phyloP scores from a whole-genome alignment of 2,113 vertebrate species.

The Leptocoma aspasia region DNA sequence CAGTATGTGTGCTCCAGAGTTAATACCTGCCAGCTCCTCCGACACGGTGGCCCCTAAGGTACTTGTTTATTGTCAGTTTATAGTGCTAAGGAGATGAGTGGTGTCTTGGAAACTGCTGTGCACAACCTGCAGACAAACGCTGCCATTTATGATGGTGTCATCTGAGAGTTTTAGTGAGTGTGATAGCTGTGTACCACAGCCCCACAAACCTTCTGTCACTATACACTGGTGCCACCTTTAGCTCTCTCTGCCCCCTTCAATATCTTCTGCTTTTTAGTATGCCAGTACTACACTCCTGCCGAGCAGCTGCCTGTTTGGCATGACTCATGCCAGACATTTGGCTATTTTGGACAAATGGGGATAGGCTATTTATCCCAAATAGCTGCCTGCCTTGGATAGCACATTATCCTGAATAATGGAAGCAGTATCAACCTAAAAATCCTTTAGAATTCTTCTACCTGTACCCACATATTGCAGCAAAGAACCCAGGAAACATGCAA shows the following conservation, averaged over 20 bases:
- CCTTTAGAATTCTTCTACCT: slow-evolving; percentile 35
- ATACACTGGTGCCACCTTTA: neutral
- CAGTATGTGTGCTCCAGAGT: neutral
- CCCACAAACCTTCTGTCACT: neutral
- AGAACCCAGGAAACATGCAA: slow-evolving; percentile 22
- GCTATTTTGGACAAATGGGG: slow-evolving; percentile 40
- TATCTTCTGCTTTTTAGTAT: slow-evolving; percentile 19
- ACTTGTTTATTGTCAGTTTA: neutral
- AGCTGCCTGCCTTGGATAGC: slow-evolving; percentile 33
- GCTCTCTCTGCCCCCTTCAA: neutral
- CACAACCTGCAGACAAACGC: neutral
- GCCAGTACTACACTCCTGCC: neutral
- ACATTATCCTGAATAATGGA: slow-evolving; percentile 32
- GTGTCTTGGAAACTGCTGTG: neutral
- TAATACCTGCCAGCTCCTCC: neutral
- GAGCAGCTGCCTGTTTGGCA: slow-evolving; percentile 14
- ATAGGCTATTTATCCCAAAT: slow-evolving; percentile 52
- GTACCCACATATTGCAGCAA: slow-evolving; percentile 9
- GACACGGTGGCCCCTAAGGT: neutral
- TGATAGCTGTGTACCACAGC: neutral
- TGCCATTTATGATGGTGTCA: neutral
- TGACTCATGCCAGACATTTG: slow-evolving; percentile 50
- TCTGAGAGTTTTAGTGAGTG: neutral
- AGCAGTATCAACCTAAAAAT: slow-evolving; percentile 55
- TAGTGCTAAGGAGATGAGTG: neutral